Evolutionary conservation across 2,113 vertebrate genomes (phyloP).

Genomic region (Vanacampus margaritifer): DNA sequence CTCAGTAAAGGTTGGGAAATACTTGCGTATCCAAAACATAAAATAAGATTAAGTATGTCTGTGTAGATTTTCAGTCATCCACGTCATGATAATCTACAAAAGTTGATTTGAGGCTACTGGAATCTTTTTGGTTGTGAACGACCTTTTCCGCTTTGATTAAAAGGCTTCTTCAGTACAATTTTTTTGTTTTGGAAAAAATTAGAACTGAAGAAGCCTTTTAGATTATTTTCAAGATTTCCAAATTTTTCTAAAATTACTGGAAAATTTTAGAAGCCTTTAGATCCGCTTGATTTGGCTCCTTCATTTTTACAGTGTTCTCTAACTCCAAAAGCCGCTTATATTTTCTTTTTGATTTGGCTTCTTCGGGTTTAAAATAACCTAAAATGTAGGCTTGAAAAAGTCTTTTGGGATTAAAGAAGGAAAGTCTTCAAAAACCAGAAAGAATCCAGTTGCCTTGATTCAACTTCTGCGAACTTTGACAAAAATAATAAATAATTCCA

Average conservation of each 20-base stretch:
- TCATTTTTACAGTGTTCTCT: background rate
- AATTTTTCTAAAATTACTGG: background rate
- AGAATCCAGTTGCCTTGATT: background rate
- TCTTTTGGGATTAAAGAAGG: no score
- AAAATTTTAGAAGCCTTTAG: no score
- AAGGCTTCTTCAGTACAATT: no score
- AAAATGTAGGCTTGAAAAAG: background rate
- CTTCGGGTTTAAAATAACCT: background rate
- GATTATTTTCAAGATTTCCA: background rate
- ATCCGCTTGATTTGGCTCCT: no score
- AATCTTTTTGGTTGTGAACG: background rate
- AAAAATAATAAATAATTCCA: background rate
- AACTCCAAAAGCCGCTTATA: background rate
- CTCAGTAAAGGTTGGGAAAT: background rate
- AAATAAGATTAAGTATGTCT: background rate
- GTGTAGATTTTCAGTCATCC: background rate
- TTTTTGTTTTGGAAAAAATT: no score
- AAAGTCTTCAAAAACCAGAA: background rate
- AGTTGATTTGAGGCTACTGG: background rate
- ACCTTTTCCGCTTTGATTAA: no score
- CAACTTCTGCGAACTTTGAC: background rate
- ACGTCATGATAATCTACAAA: background rate
- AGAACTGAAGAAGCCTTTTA: no score
- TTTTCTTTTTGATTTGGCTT: background rate
- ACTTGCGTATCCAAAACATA: background rate